Evolutionary conservation across 1,140 invertebrate genomes (phyloP), one percentile per base, ranked within the genome.

Genomic region (Brachionus koreanus): DNA sequence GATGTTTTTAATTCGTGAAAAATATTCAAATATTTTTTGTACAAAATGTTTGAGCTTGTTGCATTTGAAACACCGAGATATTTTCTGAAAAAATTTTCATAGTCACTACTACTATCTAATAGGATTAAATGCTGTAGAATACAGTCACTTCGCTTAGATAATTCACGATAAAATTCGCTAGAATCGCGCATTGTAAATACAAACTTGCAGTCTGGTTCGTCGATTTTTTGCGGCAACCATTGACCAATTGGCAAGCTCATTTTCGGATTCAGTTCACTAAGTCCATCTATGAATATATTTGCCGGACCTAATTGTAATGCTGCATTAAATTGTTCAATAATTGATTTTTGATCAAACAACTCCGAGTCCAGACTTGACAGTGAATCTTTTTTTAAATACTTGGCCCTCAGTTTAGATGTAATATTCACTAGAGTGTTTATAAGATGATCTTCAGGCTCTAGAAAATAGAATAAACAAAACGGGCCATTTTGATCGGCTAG

Each of bases 381-480:
- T 49, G 61, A 79, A 25, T 79, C 76, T 35, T 79, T 79, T 19
- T 79, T 79, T 13, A 79, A 29, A 43, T 79, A 79, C 25, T 79
- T 79, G 39, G 61, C 49, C 4, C 76, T 35, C 19, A 79, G 29
- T 65, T 65, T 57, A 61, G 46, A 57, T 79, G 76, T 79, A n/a
- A 79, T 79, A 29, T 61, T 43, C 13, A 37, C 46, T 16, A 79
- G 49, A 23, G 33, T 39, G 33, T 43, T 79, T 19, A 79, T 37
- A 1, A 79, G 16, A 49, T 39, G 35, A 25, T 79, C 76, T 29
- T 79, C 16, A 0, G 76, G 76, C n/a, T 65, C 49, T 16, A 79
- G 76, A 16, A 65, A 79, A 61, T 79, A 79, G 13, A 79, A 79
- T 1, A 79, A 43, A 12, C 23, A 65, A n/a, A 79, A 61, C 13